Percentiles rank a stretch among this genome's conserved stretches.
phyloP scores from a whole-genome alignment of 2,888 invertebrate species.

The Timema cristinae region DNA sequence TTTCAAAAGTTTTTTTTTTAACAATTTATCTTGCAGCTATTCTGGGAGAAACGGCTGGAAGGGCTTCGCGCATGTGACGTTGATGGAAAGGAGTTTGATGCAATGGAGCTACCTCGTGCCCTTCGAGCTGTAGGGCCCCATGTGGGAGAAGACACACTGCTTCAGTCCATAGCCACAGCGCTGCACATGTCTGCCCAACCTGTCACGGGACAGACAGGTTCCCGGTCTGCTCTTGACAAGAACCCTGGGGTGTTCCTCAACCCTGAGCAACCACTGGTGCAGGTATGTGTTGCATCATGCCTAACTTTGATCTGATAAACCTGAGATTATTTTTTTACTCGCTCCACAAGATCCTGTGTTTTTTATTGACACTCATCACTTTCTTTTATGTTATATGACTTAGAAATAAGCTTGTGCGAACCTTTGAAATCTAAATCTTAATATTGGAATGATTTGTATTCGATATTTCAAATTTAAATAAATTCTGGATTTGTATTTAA shows the following conservation, averaged over 20 bases:
- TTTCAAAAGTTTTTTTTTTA: too few species aligned
- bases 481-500: too few species aligned
- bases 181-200: slow-evolving; percentile 85
- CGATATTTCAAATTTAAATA: too few species aligned
- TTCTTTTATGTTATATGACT: too few species aligned
- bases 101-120: slow-evolving; percentile 79
- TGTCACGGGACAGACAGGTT: slow-evolving; percentile 82
- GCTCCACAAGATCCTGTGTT: too few species aligned
- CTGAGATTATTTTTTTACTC: too few species aligned
- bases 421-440: too few species aligned
- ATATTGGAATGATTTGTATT: too few species aligned
- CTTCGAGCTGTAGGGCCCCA: slow-evolving; percentile 80
- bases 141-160: slow-evolving; percentile 79
- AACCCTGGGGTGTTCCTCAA: slow-evolving; percentile 94
- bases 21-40: slow-evolving; percentile 44
- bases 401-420: too few species aligned
- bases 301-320: too few species aligned
- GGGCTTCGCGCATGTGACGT: slow-evolving; percentile 85
- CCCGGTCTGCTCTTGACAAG: slow-evolving; percentile 76
- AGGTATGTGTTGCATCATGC: slow-evolving; percentile 47
- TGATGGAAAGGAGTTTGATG: slow-evolving; percentile 75
- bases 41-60: slow-evolving; percentile 59
- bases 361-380: background rate
- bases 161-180: slow-evolving; percentile 94
- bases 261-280: slow-evolving; percentile 93